Evolutionary conservation across 2,113 vertebrate species (phyloP).

Genomic region (Chascanopsetta lugubris): DNA sequence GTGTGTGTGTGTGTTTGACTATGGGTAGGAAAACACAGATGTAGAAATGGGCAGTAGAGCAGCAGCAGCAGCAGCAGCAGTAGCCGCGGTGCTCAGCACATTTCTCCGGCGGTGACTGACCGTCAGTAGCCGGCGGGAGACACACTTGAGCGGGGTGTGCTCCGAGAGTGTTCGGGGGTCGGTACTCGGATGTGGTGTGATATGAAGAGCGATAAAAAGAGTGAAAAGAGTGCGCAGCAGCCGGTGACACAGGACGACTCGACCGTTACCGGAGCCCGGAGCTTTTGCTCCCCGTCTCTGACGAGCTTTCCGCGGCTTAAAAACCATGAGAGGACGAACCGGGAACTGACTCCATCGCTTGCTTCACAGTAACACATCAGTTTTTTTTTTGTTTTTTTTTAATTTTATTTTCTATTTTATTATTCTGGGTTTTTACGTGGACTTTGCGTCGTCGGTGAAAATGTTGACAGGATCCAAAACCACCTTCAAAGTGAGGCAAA

Average conservation of each 20-base stretch:
- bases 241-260: constrained; percentile 47
- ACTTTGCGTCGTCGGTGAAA: background rate
- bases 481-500: constrained; percentile 85
- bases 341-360: constrained; percentile 1
- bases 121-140: background rate
- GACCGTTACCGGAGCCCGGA: constrained; percentile 21
- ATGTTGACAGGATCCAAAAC: constrained; percentile 85
- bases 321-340: background rate
- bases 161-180: background rate
- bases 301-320: background rate
- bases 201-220: constrained; percentile 49
- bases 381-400: background rate
- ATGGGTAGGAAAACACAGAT: too few relatives aligned
- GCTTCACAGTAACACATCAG: background rate
- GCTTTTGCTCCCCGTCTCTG: background rate
- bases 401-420: background rate
- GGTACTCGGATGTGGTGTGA: constrained; percentile 38
- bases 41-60: too few relatives aligned
- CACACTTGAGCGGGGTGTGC: background rate
- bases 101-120: background rate
- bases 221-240: constrained; percentile 36
- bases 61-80: too few relatives aligned
- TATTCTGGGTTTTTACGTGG: too few relatives aligned
- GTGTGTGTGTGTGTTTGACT: background rate
- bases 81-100: too few relatives aligned